Evolutionary conservation across 53 echinoderm and acorn worm species (phyloP), one percentile per base, ranked within the genome.

Genomic region (Apostichopus leukothele): DNA sequence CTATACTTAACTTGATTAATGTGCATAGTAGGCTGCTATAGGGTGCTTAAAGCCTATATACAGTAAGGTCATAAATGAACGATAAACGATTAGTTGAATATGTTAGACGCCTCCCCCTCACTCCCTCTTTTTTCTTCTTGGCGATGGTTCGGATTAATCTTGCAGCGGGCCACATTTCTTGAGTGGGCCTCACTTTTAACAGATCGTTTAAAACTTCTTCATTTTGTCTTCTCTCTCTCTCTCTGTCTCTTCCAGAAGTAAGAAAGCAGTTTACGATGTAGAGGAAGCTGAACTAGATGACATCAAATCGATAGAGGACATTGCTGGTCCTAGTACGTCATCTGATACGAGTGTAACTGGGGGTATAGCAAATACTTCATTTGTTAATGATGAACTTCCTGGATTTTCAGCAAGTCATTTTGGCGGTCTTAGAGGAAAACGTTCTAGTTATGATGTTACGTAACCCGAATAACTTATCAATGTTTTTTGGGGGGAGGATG

Each of bases 351-450:
- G 18, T 39, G 39, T 39, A 39, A 76, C 5, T 52, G 26, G 26
- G 6, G 85, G 85, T 13, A 66, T 85, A 9, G 85, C 85, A 63
- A 85, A 39, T 67, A 85, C 85, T 50, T 85, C 85, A 12, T 85
- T 85, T 21, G 57, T 66, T n/a, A 85, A 60, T 50, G 85, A 85
- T 63, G 85, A 67, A 4, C 50, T 85, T 11, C 85, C 85, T 63
- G 85, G 50, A 85, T 85, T 85, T 39, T 85, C 85, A 1, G 85
- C 67, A 22, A 60, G 63, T 20, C 50, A 85, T 67, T 85, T 85
- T 25, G 67, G 51, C 67, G 85, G 85, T 50, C 66, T 85, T 9
- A 67, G 6, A 16, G 85, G 85, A 18, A 85, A 85, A 85, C 50
- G 60, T 6, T 68, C 19, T 85, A 60, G 60, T 16, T 68, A 63